These are phyloP conservation scores for Drosophila nebulosa DNA, from an alignment of 1,140 invertebrate species.

Conservation along the genomic window DNA sequence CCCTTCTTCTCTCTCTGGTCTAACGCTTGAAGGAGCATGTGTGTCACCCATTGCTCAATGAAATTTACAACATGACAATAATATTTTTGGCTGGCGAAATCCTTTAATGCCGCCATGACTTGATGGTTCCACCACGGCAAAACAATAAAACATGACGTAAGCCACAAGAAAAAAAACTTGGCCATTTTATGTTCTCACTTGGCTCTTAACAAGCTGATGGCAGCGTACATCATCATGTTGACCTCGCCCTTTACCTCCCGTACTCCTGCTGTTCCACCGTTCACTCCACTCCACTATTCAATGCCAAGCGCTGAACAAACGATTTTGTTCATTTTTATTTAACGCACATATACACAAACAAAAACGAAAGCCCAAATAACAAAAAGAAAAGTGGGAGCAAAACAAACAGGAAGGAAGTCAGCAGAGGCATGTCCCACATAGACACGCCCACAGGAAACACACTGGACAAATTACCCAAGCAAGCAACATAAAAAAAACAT, in stretches of 20 bases:
- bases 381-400: conserved; percentile 40
- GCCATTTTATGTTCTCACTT: conserved; percentile 1
- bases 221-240: not conserved
- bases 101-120: conserved; percentile 43
- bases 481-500: conserved; percentile 19
- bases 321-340: conserved; percentile 29
- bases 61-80: conserved; percentile 52
- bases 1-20: not conserved
- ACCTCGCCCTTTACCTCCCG: not conserved
- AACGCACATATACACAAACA: conserved; percentile 19
- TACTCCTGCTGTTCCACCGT: not conserved
- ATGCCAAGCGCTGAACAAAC: not conserved
- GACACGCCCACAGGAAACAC: conserved; percentile 49
- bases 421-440: conserved; percentile 50
- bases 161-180: conserved; percentile 43
- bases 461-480: conserved; percentile 59
- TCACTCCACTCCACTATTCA: not conserved
- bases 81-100: conserved; percentile 34
- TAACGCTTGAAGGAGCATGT: not conserved
- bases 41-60: conserved; percentile 45
- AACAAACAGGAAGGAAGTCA: conserved; percentile 62
- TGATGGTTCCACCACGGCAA: conserved; percentile 33
- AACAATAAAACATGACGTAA: conserved; percentile 75
- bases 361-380: not conserved
- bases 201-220: not conserved